phyloP scores from a whole-genome alignment of 2,797 vertebrate species.

The Psittacula derbiana region DNA sequence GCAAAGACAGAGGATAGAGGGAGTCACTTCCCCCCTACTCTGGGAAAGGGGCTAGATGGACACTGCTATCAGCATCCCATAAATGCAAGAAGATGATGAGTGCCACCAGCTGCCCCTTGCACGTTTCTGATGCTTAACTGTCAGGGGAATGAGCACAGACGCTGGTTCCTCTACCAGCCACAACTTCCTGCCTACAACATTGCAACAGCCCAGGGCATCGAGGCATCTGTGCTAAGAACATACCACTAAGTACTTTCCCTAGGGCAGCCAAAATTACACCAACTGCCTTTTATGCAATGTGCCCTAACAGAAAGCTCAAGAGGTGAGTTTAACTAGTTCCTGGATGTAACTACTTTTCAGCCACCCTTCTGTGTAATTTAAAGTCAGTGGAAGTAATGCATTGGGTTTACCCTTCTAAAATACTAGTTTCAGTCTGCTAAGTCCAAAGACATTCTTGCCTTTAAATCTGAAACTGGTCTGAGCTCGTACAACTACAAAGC shows the following conservation, averaged over 20 bases:
- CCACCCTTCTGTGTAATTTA: not conserved
- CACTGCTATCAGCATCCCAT: not conserved
- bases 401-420: not conserved
- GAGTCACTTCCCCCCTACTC: not conserved
- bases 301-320: not conserved
- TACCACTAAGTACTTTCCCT: not conserved
- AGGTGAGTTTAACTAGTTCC: not conserved
- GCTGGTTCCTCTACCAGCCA: rapidly evolving
- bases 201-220: not conserved
- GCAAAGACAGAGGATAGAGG: not conserved
- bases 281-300: not conserved
- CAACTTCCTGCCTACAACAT: not conserved
- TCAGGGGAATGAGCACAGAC: rapidly evolving
- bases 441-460: not conserved
- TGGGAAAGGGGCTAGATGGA: not conserved
- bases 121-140: not conserved
- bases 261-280: not conserved
- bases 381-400: not conserved
- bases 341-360: not conserved
- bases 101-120: not conserved
- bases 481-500: not conserved
- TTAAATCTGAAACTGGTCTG: not conserved
- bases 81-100: not conserved
- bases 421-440: not conserved
- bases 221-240: not conserved